These are phyloP conservation scores for Brienomyrus brachyistius DNA, from an alignment of 2,113 vertebrate species.

Conservation along the genomic window DNA sequence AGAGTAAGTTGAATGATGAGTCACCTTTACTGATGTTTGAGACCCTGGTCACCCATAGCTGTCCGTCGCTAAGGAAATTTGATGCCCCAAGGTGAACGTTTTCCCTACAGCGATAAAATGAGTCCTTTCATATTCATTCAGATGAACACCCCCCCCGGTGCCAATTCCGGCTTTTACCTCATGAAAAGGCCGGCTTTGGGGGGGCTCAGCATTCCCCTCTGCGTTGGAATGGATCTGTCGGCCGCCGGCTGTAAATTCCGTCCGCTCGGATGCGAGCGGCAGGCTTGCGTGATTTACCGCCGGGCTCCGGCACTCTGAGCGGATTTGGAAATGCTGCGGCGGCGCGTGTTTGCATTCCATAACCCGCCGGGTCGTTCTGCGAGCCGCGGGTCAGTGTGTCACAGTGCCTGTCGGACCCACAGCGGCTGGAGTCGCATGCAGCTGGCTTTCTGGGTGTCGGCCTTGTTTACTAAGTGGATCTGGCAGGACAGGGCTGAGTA, in stretches of 20 bases:
- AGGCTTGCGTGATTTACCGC: background rate
- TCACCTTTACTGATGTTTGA: background rate
- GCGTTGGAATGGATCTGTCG: background rate
- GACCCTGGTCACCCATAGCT: background rate
- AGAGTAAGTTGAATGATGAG: background rate
- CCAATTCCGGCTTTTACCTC: background rate
- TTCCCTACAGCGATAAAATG: background rate
- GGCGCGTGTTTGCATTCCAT: background rate
- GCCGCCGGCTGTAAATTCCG: background rate
- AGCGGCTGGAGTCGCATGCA: background rate
- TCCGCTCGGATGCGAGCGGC: background rate
- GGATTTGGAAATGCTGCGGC: background rate
- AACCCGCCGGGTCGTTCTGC: background rate
- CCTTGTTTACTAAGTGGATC: background rate
- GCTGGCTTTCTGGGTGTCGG: background rate
- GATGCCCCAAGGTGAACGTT: background rate
- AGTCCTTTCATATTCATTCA: background rate
- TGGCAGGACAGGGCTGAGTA: background rate
- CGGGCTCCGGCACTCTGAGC: background rate
- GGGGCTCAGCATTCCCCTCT: background rate
- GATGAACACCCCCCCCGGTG: background rate
- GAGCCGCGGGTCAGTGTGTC: background rate
- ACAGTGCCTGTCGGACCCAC: background rate
- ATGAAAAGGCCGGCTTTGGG: background rate
- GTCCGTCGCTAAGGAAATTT: background rate